Evolutionary conservation across 2,113 vertebrate species (phyloP).

Genomic region (Antechinus stuartii): DNA sequence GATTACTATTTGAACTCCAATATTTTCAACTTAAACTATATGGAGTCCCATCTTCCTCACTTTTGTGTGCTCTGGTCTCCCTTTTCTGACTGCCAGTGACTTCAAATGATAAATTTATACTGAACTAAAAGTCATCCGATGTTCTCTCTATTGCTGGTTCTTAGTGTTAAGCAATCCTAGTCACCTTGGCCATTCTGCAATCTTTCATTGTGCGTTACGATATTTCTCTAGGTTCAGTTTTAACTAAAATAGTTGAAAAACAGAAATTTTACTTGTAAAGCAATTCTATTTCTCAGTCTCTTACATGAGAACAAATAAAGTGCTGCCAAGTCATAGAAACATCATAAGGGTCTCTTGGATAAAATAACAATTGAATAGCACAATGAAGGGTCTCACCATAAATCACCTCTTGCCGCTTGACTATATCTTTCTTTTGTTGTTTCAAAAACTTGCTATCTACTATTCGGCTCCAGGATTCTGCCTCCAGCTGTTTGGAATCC

Average conservation of each 20-base stretch:
- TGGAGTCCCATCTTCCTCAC: no score
- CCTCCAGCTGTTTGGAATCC: constrained; percentile 93
- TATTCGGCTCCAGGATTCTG: constrained; percentile 95
- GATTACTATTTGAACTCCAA: neutral
- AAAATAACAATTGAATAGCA: neutral
- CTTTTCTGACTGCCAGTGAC: neutral
- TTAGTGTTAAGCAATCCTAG: neutral
- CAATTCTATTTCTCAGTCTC: neutral
- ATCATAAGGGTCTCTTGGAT: neutral
- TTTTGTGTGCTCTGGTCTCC: neutral
- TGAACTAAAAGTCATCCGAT: neutral
- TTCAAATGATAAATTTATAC: neutral
- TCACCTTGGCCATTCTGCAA: neutral
- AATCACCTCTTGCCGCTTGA: constrained; percentile 97
- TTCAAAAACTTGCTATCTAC: constrained; percentile 93
- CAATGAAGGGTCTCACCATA: constrained; percentile 87
- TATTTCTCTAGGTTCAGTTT: no score
- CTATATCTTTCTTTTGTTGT: constrained; percentile 92
- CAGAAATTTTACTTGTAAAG: neutral
- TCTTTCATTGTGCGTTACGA: neutral
- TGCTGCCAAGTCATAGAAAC: neutral
- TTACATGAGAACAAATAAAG: neutral
- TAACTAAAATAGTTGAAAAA: neutral
- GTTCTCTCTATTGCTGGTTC: neutral
- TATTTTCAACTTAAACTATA: neutral